Evolutionary conservation across 2,888 invertebrate genomes (phyloP).

Genomic region (Zele albiditarsus): DNA sequence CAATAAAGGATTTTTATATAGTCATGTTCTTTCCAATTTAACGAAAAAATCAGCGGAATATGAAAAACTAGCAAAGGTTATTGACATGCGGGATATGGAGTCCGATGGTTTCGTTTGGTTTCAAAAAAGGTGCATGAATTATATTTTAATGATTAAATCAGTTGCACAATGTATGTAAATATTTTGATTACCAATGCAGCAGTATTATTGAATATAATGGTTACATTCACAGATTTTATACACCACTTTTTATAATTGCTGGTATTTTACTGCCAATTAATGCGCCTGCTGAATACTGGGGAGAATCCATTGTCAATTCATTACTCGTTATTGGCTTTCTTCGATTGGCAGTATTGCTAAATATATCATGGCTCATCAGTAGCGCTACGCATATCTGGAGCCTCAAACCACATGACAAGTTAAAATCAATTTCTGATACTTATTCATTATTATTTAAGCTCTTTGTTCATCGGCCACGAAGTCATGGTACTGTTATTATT

Average conservation of each 20-base stretch:
- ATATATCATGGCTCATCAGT: conserved; percentile 83
- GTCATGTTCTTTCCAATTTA: conserved; percentile 85
- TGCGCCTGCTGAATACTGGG: conserved; percentile 86
- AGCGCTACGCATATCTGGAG: conserved; percentile 85
- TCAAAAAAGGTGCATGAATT: conserved; percentile 80
- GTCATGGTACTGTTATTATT: conserved; percentile 65
- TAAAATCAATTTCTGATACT: conserved; percentile 72
- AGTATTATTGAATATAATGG: background rate
- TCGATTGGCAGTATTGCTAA: conserved; percentile 78
- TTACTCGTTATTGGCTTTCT: conserved; percentile 82
- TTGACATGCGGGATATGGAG: conserved; percentile 88
- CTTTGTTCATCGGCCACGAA: conserved; percentile 64
- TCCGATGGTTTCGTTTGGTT: conserved; percentile 85
- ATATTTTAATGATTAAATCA: background rate
- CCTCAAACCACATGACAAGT: conserved; percentile 81
- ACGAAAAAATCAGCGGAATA: conserved; percentile 79
- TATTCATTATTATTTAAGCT: conserved; percentile 57
- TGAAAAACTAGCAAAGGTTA: conserved; percentile 77
- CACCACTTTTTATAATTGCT: conserved; percentile 79
- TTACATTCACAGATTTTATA: conserved; percentile 78
- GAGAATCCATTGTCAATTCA: conserved; percentile 78
- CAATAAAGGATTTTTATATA: conserved; percentile 85
- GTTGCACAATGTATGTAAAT: background rate
- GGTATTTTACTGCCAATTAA: conserved; percentile 83
- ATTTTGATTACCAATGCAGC: background rate